Base-by-base conservation (phyloP, 2,797 vertebrate genomes). In the Anniella stebbinsi region DNA sequence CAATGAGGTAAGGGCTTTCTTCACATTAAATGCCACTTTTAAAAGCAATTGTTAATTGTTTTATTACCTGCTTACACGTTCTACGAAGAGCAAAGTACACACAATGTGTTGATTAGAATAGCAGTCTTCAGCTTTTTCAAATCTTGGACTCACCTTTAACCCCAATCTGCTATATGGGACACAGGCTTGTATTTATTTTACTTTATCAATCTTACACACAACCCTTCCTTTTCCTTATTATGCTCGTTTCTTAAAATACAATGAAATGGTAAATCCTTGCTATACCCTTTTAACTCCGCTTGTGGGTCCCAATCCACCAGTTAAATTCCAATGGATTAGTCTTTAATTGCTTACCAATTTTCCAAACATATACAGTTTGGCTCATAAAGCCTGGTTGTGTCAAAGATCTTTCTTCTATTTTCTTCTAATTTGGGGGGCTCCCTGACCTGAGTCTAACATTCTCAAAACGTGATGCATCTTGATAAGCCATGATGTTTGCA, bases 51-150 rank as follows among this genome's bases (percentile, higher is more conserved):
- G 38, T 25, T 73, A 28, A 4, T 77, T 48, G 41, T 77, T 87
- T 88, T 88, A 92, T 60, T 6, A 60, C 66, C 54, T 15, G 1
- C 13, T 84, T 89, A 93, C 10, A 54, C 72, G 30, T 72, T 83
- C 80, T 66, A 81, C 60, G 84, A 54, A 93, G n/a, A 11, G 15
- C 87, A 91, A 93, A 0, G 63, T 93, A 90, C 70, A 90, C 88
- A 90, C 78, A 89, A 23, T 45, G 11, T 63, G n/a, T 82, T 88
- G 28, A 88, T 88, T 82, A 73, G 36, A 82, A 41, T 11, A 72
- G 28, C 25, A n/a, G 6, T 57, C 25, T 82, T 82, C 51, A 82
- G 10, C 9, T 36, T 63, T 82, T 88, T 63, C 45, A 80, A 25
- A 82, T 45, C 38, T 48, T 0, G 23, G 51, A 82, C 21, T 82